Evolutionary conservation across 2,888 invertebrate species (phyloP).

Genomic region (Lepidochitona cinerea): DNA sequence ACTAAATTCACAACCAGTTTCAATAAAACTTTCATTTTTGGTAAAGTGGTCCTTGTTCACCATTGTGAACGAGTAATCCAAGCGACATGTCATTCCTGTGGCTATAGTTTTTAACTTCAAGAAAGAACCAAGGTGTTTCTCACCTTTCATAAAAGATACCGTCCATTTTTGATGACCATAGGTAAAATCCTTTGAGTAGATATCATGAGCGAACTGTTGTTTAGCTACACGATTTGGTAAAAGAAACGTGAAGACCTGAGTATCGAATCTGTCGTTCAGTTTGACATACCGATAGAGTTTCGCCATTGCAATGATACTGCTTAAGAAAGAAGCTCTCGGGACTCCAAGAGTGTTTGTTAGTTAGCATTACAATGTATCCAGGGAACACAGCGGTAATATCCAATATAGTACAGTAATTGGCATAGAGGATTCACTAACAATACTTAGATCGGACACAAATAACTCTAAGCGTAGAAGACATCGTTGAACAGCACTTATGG

Average conservation of each 20-base stretch:
- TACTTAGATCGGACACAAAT: no score
- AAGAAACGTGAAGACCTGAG: conserved; percentile 87
- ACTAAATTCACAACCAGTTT: conserved; percentile 78
- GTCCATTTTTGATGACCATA: conserved; percentile 88
- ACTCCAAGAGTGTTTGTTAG: no score
- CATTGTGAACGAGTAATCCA: conserved; percentile 86
- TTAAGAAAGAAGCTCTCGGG: no score
- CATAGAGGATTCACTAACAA: no score
- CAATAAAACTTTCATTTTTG: conserved; percentile 84
- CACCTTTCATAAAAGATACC: conserved; percentile 83
- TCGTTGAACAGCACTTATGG: no score
- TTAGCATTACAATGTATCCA: no score
- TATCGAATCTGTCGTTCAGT: conserved; percentile 85
- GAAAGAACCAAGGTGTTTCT: conserved; percentile 84
- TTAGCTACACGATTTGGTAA: conserved; percentile 84
- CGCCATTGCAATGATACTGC: no score
- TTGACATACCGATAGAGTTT: conserved; percentile 81
- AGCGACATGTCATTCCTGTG: conserved; percentile 82
- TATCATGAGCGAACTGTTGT: conserved; percentile 82
- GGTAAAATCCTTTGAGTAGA: conserved; percentile 85
- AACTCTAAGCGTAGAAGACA: no score
- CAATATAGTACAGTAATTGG: no score
- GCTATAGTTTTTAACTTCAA: conserved; percentile 84
- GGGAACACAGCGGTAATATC: no score
- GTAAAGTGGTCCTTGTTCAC: conserved; percentile 87